Conservation (phyloP, 2,888 invertebrate genomes). For the Gordius sp. region DNA sequence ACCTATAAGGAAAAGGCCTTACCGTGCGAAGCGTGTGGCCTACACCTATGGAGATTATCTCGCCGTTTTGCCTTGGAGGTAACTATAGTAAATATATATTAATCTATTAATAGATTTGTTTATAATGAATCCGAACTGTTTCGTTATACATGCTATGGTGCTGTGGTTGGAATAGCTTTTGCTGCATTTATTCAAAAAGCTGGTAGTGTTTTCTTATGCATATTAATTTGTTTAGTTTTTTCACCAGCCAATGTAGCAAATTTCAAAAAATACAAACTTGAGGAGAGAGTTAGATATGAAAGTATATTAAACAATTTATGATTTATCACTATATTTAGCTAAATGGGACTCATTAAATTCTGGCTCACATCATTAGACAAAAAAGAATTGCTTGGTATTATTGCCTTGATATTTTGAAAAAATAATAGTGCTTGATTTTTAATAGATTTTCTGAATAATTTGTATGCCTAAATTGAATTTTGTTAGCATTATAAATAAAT, state of each 20-base stretch:
- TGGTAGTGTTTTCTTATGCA: background rate
- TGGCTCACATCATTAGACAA: conserved; percentile 1
- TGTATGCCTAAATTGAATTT: no score
- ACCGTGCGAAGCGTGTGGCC: background rate
- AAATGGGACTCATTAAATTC: background rate
- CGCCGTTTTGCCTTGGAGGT: background rate
- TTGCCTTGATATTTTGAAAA: no score
- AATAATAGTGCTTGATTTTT: no score
- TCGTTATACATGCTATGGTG: background rate
- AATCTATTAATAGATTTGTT: conserved; percentile 4
- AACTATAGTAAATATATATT: background rate
- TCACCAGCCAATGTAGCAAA: background rate
- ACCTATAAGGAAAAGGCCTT: conserved; percentile 1
- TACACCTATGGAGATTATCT: conserved; percentile 11
- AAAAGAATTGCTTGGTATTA: no score
- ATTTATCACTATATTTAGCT: conserved; percentile 2
- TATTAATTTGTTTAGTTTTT: background rate
- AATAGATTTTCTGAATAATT: no score
- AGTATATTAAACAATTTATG: background rate
- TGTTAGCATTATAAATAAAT: no score
- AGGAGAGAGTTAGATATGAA: conserved; percentile 9
- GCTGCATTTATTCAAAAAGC: background rate
- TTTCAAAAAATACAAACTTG: background rate
- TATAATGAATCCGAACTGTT: conserved; percentile 8
- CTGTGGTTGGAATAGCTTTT: background rate